These are phyloP conservation scores for Pseudopleuronectes americanus DNA, from an alignment of 2,797 vertebrate genomes.

Conservation along the genomic window DNA sequence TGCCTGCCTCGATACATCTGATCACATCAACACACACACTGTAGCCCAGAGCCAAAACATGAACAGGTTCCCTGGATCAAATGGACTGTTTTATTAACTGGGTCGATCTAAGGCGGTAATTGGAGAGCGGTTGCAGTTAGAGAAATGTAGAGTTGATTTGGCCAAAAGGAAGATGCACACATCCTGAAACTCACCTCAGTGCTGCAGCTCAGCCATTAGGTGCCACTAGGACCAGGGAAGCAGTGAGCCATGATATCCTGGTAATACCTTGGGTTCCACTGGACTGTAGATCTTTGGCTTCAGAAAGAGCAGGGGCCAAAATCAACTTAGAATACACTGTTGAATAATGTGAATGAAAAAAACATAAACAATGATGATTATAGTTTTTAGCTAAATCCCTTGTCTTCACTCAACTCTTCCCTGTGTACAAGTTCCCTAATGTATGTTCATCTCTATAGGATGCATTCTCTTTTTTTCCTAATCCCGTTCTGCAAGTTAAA, in stretches of 20 bases:
- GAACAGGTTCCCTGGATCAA: slow-evolving; percentile 61
- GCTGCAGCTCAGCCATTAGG: slow-evolving; percentile 1
- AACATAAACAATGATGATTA: slow-evolving; percentile 26
- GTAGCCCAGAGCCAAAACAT: slow-evolving; percentile 60
- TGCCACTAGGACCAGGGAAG: background rate
- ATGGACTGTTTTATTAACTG: slow-evolving; percentile 67
- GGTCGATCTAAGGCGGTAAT: slow-evolving; percentile 55
- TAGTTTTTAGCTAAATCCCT: slow-evolving; percentile 31
- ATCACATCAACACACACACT: slow-evolving; percentile 61
- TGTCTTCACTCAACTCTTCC: slow-evolving; percentile 26
- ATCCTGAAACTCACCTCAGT: slow-evolving; percentile 5
- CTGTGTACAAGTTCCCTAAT: slow-evolving; percentile 19
- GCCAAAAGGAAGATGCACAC: slow-evolving; percentile 33
- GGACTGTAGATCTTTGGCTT: slow-evolving; percentile 8
- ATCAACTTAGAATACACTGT: slow-evolving; percentile 16
- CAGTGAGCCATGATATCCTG: background rate
- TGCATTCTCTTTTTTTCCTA: background rate
- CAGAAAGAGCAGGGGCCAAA: background rate
- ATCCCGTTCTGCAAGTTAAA: background rate
- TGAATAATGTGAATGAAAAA: slow-evolving; percentile 24
- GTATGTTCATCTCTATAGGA: slow-evolving; percentile 48
- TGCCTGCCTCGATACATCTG: slow-evolving; percentile 71
- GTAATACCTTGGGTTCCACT: background rate
- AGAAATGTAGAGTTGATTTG: slow-evolving; percentile 28
- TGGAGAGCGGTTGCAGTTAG: slow-evolving; percentile 46